A percentile compares a stretch with the other conserved stretches of the same genome.
phyloP scores from a whole-genome alignment of 2,797 vertebrate species.

The Nyctibius grandis region DNA sequence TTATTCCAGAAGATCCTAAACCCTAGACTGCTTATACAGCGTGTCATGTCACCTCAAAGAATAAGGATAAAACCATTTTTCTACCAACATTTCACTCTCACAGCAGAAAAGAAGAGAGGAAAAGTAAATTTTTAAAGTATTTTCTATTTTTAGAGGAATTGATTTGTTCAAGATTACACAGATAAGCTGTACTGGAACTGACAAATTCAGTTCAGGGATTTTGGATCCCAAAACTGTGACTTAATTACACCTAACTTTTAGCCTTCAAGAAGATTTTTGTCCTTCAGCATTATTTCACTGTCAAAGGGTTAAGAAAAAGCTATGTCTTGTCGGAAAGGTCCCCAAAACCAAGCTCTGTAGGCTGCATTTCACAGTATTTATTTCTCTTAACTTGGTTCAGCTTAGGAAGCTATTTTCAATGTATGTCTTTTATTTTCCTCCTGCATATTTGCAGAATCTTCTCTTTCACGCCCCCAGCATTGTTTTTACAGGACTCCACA shows the following conservation, averaged over 20 bases:
- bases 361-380: not conserved
- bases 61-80: not conserved
- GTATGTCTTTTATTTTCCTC: not conserved
- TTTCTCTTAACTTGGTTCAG: not conserved
- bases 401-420: not conserved
- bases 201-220: not conserved
- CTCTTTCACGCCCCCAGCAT: not conserved
- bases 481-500: not conserved
- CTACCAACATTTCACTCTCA: not conserved
- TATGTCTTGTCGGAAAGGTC: not conserved
- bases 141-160: not conserved
- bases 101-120: not conserved
- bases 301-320: not conserved
- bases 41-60: not conserved
- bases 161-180: not conserved
- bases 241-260: not conserved
- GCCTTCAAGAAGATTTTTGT: not conserved
- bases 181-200: not conserved
- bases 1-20: not conserved
- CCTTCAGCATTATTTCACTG: not conserved
- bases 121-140: not conserved
- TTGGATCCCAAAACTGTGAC: not conserved
- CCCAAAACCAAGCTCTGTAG: not conserved
- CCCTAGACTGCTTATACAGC: not conserved
- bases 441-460: not conserved